Percentiles rank a stretch among this genome's conserved stretches.
phyloP scores from a whole-genome alignment of 1,140 invertebrate genomes.

The Ceratitis capitata region DNA sequence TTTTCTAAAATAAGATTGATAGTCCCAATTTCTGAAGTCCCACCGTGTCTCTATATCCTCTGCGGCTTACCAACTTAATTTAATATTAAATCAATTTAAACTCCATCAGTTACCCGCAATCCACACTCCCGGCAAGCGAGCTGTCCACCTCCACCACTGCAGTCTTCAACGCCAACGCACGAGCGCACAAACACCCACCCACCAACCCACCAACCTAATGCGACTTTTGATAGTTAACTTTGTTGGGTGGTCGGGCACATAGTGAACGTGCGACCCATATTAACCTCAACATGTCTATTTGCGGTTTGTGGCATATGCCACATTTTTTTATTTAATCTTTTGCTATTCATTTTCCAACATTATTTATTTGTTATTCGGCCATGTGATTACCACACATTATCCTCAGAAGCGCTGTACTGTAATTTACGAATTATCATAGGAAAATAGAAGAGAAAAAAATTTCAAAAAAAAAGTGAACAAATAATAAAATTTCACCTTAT shows the following conservation, averaged over 20 bases:
- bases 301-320: not conserved
- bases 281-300: conserved; percentile 25
- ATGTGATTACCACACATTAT: conserved; percentile 36
- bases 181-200: not conserved
- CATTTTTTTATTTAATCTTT: not conserved
- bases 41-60: not conserved
- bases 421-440: conserved; percentile 28
- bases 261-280: conserved; percentile 20
- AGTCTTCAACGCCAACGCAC: not conserved
- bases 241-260: not conserved
- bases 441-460: not conserved
- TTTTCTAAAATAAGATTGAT: no score
- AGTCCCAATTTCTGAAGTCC: not conserved
- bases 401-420: conserved; percentile 6
- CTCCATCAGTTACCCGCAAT: not conserved
- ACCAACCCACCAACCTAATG: not conserved
- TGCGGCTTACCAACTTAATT: conserved; percentile 38
- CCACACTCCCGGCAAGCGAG: not conserved
- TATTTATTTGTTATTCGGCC: conserved; percentile 16
- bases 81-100: conserved; percentile 47
- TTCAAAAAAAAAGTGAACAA: not conserved
- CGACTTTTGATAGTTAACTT: no score
- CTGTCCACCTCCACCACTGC: not conserved
- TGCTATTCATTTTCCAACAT: not conserved
- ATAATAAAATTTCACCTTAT: not conserved